Evolutionary conservation across 2,797 vertebrate species (phyloP), one percentile per base, ranked within the genome.

Genomic region (Muscicapa striata): DNA sequence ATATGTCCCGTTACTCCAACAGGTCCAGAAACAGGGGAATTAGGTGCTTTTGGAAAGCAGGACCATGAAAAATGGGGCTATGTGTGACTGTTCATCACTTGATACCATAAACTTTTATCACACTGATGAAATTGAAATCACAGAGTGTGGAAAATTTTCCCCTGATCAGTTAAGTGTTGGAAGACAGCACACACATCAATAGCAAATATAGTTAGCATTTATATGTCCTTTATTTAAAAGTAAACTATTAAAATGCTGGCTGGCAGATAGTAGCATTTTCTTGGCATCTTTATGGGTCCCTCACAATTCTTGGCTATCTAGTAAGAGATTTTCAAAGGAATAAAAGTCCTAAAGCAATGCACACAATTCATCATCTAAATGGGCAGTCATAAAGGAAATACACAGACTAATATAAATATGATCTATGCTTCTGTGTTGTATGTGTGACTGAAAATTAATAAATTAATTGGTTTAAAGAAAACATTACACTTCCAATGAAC

Each of bases 1-100:
- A 8, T 15, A 7, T 2, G 2, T 18, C 17, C 8, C 17, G 13
- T 15, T 15, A 67, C 20, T 49, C 26, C 55, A 63, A 67, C 9
- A 41, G 15, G 21, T 57, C 27, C 34, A 75, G 38, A 67, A 68
- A 63, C 5, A 36, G 15, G 9, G 13, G 7, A 5, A 62, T 36
- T 14, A 83, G 67, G 6, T 27, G 36, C 16, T 67, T 91, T 62
- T 29, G 17, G 30, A 85, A 91, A 85, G 16, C 40, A 70, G n/a
- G 16, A 55, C 36, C 13, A 29, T 22, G 36, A 79, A 13, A 23
- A 51, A 58, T 9, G 16, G 9, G 12, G 27, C 30, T 72, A 7
- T 0, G 0, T 30, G 13, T 29, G 27, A 58, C 30, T 58, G 5
- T 52, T 79, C 46, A 41, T 81, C 5, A 24, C 3, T 15, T 30